A percentile compares a stretch with the other conserved stretches of the same genome.
phyloP scores from a whole-genome alignment of 92 coral and sea anemone species.

The Hydrozoanthus gracilis region DNA sequence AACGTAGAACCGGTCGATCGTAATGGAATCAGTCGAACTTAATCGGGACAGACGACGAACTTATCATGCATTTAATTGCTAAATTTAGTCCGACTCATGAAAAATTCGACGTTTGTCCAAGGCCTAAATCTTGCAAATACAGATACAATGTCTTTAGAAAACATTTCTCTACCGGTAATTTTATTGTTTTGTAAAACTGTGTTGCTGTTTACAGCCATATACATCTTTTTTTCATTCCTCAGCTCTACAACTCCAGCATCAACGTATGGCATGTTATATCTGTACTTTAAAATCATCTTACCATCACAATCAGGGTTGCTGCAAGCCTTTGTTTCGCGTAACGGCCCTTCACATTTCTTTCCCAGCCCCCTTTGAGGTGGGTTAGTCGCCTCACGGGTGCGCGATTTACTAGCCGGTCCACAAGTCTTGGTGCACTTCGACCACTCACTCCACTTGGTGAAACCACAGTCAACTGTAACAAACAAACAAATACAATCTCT shows the following conservation, averaged over 20 bases:
- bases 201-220: too few relatives aligned
- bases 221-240: not conserved
- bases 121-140: too few relatives aligned
- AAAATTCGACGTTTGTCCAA: too few relatives aligned
- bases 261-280: too few relatives aligned
- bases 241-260: not conserved
- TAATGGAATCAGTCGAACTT: too few relatives aligned
- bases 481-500: not conserved
- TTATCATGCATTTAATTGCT: too few relatives aligned
- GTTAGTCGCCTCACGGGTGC: constrained; percentile 32
- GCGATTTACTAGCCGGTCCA: constrained; percentile 34
- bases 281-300: not conserved
- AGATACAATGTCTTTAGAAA: too few relatives aligned
- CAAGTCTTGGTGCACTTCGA: constrained; percentile 32
- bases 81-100: too few relatives aligned
- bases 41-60: too few relatives aligned
- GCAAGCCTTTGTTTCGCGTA: constrained; percentile 36
- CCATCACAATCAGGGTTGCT: constrained; percentile 13
- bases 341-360: constrained; percentile 42
- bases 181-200: too few relatives aligned
- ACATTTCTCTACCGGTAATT: too few relatives aligned
- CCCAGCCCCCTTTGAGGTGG: constrained; percentile 45
- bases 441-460: constrained; percentile 31
- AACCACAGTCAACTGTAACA: constrained; percentile 40
- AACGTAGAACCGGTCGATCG: too few relatives aligned